Evolutionary conservation across 1,140 invertebrate genomes (phyloP), one percentile per base, ranked within the genome.

Genomic region (Zophobas atratus): DNA sequence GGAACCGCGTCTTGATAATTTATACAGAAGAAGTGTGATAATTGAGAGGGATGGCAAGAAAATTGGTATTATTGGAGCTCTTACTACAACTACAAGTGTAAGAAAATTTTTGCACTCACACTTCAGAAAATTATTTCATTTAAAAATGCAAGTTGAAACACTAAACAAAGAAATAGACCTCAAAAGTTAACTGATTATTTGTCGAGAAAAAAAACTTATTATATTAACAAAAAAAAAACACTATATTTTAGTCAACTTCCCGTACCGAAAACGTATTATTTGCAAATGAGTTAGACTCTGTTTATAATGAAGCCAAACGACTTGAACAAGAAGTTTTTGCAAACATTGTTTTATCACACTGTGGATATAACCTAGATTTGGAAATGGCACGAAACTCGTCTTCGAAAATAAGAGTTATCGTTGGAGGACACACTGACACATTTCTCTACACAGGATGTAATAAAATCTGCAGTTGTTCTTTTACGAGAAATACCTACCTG

Each of bases 381-480:
- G 82, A 87, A 71, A 92, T 97, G 75, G 96, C 95, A 0, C 79
- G 79, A 8, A 86, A 89, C 35, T 88, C 89, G 46, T 90, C 89
- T 36, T 53, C 35, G 32, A 81, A 77, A 72, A 90, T 97, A 39
- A 92, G 94, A 77, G 90, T 94, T 0, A 94, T 97, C 74, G 93
- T 97, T 36, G 96, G 96, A 3, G 94, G 93, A 20, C 96, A 97
- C 83, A 93, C 93, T 1, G 94, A 97, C 82, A 94, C 83, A 5
- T 82, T 84, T 70, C 63, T 84, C 5, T 85, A 83, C 67, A 81
- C 76, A 5, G 80, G 81, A 73, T 70, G 74, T 81, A 55, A 48
- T 51, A 32, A 32, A 8, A 20, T 49, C 38, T 70, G 6, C 3
- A 6, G 20, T 70, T 6, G 60, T 39, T 1, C 1, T 6, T 41